A percentile compares a stretch with the other conserved stretches of the same genome.
phyloP scores from a whole-genome alignment of 2,888 invertebrate genomes.

The Cephus runcator region DNA sequence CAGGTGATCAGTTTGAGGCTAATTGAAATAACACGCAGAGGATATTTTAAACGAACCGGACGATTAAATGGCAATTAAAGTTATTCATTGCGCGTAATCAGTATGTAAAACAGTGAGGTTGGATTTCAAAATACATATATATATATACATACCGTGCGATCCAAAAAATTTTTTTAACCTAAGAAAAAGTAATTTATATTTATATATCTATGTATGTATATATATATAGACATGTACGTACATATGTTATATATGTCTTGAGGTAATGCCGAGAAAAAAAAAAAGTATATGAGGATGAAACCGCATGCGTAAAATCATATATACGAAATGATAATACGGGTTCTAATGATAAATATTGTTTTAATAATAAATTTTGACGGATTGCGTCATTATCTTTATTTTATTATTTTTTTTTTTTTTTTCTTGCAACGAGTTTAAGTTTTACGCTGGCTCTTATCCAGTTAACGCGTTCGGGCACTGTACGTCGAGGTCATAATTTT shows the following conservation, averaged over 20 bases:
- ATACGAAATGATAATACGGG: neutral
- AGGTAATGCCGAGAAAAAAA: neutral
- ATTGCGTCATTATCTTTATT: no score
- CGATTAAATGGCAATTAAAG: no score
- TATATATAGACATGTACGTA: conserved; percentile 6
- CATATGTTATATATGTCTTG: conserved; percentile 5
- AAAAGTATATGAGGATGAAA: no score
- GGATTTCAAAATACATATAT: neutral
- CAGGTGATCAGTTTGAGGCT: conserved; percentile 18
- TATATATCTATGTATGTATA: conserved; percentile 29
- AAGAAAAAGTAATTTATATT: conserved; percentile 45
- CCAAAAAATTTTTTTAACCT: conserved; percentile 12
- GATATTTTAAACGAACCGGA: no score
- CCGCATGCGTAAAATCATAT: no score
- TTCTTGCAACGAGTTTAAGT: no score
- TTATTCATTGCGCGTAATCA: conserved; percentile 5
- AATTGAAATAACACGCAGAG: no score
- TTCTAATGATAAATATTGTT: conserved; percentile 8
- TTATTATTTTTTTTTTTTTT: no score
- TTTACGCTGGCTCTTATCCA: neutral
- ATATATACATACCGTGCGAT: neutral
- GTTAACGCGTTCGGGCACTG: neutral
- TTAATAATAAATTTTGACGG: neutral
- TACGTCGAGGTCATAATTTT: neutral
- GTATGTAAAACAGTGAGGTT: conserved; percentile 16